These are phyloP conservation scores for Lethenteron camtschaticum DNA, from an alignment of 2,113 vertebrate genomes.

Conservation along the genomic window DNA sequence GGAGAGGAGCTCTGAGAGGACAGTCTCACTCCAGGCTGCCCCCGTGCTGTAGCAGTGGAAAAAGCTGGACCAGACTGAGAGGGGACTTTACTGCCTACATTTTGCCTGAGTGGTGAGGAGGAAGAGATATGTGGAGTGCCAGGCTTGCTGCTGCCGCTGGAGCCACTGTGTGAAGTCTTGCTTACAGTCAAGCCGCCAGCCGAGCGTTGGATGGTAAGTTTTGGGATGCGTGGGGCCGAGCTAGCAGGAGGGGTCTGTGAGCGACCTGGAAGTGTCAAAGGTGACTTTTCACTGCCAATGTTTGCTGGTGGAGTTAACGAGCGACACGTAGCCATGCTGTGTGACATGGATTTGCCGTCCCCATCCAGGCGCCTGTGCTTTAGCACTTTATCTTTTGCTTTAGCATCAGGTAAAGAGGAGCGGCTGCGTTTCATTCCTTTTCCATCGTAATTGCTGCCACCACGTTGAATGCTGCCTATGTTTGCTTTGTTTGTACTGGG, in stretches of 20 bases:
- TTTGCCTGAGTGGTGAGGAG: conserved; percentile 21
- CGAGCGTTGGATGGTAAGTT: conserved; percentile 91
- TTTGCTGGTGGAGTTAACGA: conserved; percentile 86
- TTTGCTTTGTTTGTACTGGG: conserved; percentile 41
- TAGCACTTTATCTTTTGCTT: conserved; percentile 77
- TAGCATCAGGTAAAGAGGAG: conserved; percentile 80
- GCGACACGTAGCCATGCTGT: conserved; percentile 16
- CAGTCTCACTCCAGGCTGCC: conserved; percentile 76
- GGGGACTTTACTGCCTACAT: conserved; percentile 9
- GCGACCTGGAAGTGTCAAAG: conserved; percentile 54
- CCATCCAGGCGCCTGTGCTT: conserved; percentile 77
- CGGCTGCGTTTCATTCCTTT: conserved; percentile 79
- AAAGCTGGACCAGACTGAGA: not conserved
- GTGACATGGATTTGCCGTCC: conserved; percentile 40
- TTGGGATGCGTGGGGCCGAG: conserved; percentile 50
- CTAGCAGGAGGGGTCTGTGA: conserved; percentile 83
- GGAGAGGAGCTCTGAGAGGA: conserved; percentile 48
- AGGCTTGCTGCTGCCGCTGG: conserved; percentile 31
- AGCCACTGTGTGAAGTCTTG: conserved; percentile 77
- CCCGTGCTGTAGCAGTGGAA: conserved; percentile 9
- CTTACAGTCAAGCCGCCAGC: conserved; percentile 78
- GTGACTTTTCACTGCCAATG: conserved; percentile 72
- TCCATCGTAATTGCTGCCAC: conserved; percentile 33
- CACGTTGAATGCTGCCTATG: conserved; percentile 19
- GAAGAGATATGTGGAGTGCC: conserved; percentile 18